Evolutionary conservation across 2,113 vertebrate genomes (phyloP), one percentile per base, ranked within the genome.

Genomic region (Anser brachyrhynchus): DNA sequence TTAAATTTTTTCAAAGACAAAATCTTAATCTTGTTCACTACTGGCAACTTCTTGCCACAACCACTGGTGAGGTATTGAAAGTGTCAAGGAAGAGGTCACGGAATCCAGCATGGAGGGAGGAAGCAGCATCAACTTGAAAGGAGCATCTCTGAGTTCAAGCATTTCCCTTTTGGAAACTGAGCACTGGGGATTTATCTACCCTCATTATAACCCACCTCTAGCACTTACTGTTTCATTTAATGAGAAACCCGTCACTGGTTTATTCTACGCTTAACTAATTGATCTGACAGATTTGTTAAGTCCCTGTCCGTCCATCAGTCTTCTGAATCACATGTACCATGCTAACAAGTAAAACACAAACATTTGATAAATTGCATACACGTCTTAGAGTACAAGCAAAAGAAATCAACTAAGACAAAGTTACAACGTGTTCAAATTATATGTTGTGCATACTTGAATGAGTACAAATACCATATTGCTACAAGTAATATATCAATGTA

Each of bases 91-190:
- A 92, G 78, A 70, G 9, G 57, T 46, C 52, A 84, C 10, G 52
- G 28, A 75, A 69, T 74, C 20, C 33, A 69, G 13, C 6, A 26
- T 2, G 22, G 49, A 90, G 5, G 12, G 87, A 87, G 37, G 8
- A 90, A 51, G 46, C 10, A 49, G 46, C 26, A 61, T 4, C 29
- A 57, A 44, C 11, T 77, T 86, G 19, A 61, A 61, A 74, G 15
- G 11, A 59, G 3, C 7, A 72, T 33, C 59, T 29, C 1, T 43
- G 15, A 17, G 9, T 29, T 31, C 19, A 81, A 75, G 39, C 23
- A 66, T 72, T 67, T 79, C 55, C 6, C 29, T 65, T 37, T 16
- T 67, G 39, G 80, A 82, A 94, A 82, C 37, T 22, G 62, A 96
- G 77, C 39, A 62, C 8, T 66, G 31, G 41, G 16, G 17, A 62